A percentile compares a stretch with the other conserved stretches of the same genome.
phyloP scores from a whole-genome alignment of 2,888 invertebrate species.

The Sipha maydis region DNA sequence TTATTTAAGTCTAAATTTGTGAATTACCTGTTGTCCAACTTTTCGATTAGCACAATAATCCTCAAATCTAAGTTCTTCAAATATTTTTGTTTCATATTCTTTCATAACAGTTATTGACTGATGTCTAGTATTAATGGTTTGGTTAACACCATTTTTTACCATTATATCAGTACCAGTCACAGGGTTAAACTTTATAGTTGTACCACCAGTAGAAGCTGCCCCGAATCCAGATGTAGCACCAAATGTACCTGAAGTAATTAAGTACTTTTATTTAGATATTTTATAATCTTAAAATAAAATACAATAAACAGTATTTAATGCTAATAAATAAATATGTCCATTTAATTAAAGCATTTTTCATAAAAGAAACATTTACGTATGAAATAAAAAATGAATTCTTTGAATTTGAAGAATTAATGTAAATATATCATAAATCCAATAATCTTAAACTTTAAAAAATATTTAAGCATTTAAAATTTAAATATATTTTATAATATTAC shows the following conservation, averaged over 20 bases:
- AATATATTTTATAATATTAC: too few species aligned
- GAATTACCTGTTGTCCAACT: slow-evolving; percentile 71
- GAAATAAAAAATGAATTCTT: background rate
- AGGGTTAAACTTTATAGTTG: slow-evolving; percentile 86
- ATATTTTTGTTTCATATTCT: slow-evolving; percentile 92
- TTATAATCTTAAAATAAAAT: too few species aligned
- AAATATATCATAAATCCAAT: background rate
- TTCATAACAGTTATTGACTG: slow-evolving; percentile 99
- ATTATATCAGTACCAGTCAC: slow-evolving; percentile 90
- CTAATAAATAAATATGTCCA: too few species aligned
- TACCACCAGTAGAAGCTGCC: slow-evolving; percentile 66
- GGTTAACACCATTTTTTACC: slow-evolving; percentile 85
- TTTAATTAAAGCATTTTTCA: too few species aligned
- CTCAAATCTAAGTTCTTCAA: slow-evolving; percentile 93
- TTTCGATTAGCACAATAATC: slow-evolving; percentile 93
- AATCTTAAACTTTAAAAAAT: too few species aligned
- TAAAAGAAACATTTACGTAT: too few species aligned
- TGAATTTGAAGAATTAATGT: background rate
- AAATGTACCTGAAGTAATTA: slow-evolving; percentile 63
- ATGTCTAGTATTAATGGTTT: slow-evolving; percentile 90
- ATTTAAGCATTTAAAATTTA: too few species aligned
- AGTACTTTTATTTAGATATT: background rate
- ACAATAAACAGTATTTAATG: too few species aligned
- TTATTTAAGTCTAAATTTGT: background rate
- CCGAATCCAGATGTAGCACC: slow-evolving; percentile 71